Conservation (phyloP, 1,140 invertebrate genomes). For the Camponotus vicinus region DNA sequence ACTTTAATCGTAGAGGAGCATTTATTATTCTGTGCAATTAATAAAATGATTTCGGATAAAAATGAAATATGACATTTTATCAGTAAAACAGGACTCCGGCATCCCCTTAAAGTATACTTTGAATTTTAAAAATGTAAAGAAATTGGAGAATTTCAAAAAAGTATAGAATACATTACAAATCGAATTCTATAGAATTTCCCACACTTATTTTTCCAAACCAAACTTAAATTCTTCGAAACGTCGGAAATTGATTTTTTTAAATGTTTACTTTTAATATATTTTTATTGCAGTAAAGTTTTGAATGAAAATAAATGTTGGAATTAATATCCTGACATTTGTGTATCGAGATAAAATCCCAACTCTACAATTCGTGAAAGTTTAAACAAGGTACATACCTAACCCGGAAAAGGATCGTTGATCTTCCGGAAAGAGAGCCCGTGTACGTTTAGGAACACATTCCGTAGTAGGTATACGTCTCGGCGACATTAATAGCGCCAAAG, state of each 20-base stretch:
- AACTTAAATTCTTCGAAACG: background rate
- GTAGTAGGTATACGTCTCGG: conserved; percentile 5
- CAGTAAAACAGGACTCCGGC: no score
- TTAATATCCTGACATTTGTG: background rate
- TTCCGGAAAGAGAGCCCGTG: background rate
- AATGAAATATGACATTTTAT: no score
- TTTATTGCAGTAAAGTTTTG: no score
- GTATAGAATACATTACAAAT: background rate
- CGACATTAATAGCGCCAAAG: conserved; percentile 47
- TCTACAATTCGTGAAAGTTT: background rate
- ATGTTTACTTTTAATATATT: background rate
- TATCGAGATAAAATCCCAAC: background rate
- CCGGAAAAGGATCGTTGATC: conserved; percentile 32
- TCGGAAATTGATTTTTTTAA: background rate
- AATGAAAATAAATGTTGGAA: background rate
- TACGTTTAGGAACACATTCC: background rate
- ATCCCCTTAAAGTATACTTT: background rate
- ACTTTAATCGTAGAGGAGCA: no score
- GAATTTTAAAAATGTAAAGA: no score
- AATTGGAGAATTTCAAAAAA: no score
- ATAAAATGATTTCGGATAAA: no score
- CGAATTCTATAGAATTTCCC: background rate
- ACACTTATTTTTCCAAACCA: background rate
- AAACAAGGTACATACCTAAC: conserved; percentile 11
- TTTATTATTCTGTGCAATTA: no score